Percentiles rank a stretch among this genome's conserved stretches.
Evolutionary conservation across 1,140 invertebrate species (phyloP).

Genomic region (Pogonomyrmex barbatus): DNA sequence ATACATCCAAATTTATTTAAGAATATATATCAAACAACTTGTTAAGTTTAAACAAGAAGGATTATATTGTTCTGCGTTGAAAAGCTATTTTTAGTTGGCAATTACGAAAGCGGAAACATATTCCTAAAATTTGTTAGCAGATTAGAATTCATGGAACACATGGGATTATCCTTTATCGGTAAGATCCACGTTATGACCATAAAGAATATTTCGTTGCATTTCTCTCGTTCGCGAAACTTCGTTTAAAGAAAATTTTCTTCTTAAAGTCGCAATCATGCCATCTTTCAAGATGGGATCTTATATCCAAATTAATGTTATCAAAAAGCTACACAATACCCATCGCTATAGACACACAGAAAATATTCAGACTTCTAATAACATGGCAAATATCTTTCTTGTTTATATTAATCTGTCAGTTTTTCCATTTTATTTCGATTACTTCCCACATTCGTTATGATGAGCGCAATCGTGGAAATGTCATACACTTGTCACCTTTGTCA

Average conservation of each 20-base stretch:
- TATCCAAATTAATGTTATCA: not conserved
- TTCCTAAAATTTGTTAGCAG: slow-evolving; percentile 16
- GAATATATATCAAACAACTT: not conserved
- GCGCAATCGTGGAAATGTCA: slow-evolving; percentile 3
- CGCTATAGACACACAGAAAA: not conserved
- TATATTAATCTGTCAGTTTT: slow-evolving; percentile 26
- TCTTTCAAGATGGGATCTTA: slow-evolving; percentile 12
- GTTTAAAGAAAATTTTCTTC: slow-evolving; percentile 11
- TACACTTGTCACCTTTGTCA: slow-evolving; percentile 20
- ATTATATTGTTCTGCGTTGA: not conserved
- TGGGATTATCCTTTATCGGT: slow-evolving; percentile 14
- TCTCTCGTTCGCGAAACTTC: not conserved
- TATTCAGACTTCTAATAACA: not conserved
- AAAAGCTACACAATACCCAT: not conserved
- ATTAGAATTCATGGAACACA: not conserved
- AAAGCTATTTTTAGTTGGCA: not conserved
- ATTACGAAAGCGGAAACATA: not conserved
- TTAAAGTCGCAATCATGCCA: not conserved
- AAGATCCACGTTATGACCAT: not conserved
- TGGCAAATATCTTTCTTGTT: not conserved
- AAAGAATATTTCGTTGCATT: not conserved
- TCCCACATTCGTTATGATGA: not conserved
- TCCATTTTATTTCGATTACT: slow-evolving; percentile 14
- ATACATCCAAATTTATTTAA: not conserved
- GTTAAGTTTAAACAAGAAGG: not conserved